A percentile compares a stretch with the other conserved stretches of the same genome.
Conservation (phyloP, 2,888 invertebrate genomes). For the Ommatoiulus sabulosus region DNA sequence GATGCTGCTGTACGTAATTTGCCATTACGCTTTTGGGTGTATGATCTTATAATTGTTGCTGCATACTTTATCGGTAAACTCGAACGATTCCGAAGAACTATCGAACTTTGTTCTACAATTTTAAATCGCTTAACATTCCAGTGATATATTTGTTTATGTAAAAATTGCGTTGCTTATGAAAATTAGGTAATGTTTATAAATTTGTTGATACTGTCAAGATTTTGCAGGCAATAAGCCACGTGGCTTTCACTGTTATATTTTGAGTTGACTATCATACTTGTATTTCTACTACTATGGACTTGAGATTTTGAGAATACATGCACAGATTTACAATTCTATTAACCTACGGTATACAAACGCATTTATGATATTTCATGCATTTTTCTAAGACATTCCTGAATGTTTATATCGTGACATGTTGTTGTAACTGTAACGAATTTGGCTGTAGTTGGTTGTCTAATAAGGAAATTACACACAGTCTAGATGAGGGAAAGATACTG, state of each 20-base stretch:
- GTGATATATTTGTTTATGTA: background rate
- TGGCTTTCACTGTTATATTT: background rate
- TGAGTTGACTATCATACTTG: background rate
- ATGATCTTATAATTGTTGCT: background rate
- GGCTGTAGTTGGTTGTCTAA: background rate
- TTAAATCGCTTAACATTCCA: background rate
- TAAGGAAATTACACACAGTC: background rate
- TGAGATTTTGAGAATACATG: background rate
- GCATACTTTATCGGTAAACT: background rate
- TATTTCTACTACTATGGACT: background rate
- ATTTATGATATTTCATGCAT: background rate
- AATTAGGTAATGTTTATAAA: background rate
- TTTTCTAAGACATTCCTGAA: background rate
- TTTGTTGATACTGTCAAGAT: background rate
- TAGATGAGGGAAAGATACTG: background rate
- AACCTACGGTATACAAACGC: background rate
- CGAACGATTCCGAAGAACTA: background rate
- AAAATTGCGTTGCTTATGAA: background rate
- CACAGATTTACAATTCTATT: background rate
- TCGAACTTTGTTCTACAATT: background rate
- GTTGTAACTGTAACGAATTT: background rate
- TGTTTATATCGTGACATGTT: background rate
- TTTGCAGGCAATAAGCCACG: background rate
- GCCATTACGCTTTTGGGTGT: background rate
- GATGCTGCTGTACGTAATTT: background rate